Percentiles rank a stretch among this genome's conserved stretches.
Conservation (phyloP, 2,113 vertebrate species). For the Octodon degus region DNA sequence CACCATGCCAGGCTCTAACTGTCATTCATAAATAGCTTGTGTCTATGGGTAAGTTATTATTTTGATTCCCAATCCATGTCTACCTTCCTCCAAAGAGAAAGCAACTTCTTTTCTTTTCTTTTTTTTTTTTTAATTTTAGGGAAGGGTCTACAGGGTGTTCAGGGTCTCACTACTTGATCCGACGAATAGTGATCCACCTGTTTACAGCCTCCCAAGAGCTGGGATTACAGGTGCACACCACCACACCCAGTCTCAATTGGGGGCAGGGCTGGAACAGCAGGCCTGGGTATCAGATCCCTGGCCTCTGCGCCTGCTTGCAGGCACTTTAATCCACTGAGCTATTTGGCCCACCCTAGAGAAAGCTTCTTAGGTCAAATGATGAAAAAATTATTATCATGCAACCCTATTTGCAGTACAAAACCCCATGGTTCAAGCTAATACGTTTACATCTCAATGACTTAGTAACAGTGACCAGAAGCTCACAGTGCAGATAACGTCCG, state of each 20-base stretch:
- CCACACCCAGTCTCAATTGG: no score
- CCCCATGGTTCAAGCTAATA: neutral
- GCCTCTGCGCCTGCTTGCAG: no score
- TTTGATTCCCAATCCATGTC: neutral
- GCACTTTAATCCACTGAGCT: no score
- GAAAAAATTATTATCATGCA: neutral
- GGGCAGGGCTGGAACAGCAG: no score
- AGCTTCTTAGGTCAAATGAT: neutral
- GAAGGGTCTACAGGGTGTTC: no score
- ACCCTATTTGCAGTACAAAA: neutral
- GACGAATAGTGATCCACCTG: no score
- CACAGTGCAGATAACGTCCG: neutral
- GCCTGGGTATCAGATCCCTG: no score
- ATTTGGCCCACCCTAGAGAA: no score
- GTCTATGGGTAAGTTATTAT: neutral
- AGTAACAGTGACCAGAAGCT: neutral
- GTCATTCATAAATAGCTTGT: slow-evolving; percentile 38
- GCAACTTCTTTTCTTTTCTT: neutral
- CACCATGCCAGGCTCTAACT: neutral
- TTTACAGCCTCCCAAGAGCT: no score
- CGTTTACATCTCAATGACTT: neutral
- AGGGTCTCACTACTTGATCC: no score
- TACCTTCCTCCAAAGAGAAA: slow-evolving; percentile 28
- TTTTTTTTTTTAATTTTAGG: no score
- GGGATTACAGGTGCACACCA: no score